Percentiles rank a stretch among this genome's conserved stretches.
Conservation (phyloP, 2,888 invertebrate species). For the Drosophila eohydei region DNA sequence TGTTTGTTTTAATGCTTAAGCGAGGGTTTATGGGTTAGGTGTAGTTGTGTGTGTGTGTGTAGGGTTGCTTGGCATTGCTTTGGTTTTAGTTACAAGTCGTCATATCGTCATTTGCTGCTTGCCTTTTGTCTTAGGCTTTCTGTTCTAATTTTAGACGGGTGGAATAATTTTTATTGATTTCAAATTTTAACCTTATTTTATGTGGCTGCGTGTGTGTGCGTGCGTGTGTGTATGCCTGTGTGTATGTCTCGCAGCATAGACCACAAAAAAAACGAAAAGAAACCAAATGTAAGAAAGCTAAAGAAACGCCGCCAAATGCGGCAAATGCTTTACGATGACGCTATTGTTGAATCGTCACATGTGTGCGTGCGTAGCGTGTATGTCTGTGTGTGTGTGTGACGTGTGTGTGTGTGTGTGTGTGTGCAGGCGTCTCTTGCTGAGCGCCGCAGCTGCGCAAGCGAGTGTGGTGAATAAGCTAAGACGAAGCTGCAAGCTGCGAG, state of each 20-base stretch:
- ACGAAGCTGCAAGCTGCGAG: slow-evolving; percentile 15
- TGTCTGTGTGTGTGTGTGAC: slow-evolving; percentile 7
- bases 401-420: slow-evolving; percentile 13
- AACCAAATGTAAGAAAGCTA: slow-evolving; percentile 6
- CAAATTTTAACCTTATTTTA: slow-evolving; percentile 82
- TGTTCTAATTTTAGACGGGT: slow-evolving; percentile 84
- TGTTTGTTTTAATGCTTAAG: slow-evolving; percentile 34
- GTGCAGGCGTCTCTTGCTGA: slow-evolving; percentile 16
- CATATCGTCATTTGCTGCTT: slow-evolving; percentile 20
- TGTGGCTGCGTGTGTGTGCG: slow-evolving; percentile 14
- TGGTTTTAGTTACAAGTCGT: slow-evolving; percentile 32
- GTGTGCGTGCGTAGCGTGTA: not conserved
- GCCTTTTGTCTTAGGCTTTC: slow-evolving; percentile 50
- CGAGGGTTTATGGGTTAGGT: not conserved
- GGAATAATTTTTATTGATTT: slow-evolving; percentile 84
- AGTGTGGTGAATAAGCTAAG: slow-evolving; percentile 56
- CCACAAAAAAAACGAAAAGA: slow-evolving; percentile 12
- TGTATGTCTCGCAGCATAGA: slow-evolving; percentile 37
- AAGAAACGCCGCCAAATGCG: slow-evolving; percentile 74
- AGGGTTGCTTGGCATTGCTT: slow-evolving; percentile 28
- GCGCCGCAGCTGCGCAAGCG: slow-evolving; percentile 64
- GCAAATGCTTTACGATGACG: slow-evolving; percentile 78
- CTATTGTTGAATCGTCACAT: slow-evolving; percentile 69
- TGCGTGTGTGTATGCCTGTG: slow-evolving; percentile 7
- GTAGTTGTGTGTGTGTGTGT: not conserved